Conservation (phyloP, 2,888 invertebrate species). For the Frankliniella fusca region DNA sequence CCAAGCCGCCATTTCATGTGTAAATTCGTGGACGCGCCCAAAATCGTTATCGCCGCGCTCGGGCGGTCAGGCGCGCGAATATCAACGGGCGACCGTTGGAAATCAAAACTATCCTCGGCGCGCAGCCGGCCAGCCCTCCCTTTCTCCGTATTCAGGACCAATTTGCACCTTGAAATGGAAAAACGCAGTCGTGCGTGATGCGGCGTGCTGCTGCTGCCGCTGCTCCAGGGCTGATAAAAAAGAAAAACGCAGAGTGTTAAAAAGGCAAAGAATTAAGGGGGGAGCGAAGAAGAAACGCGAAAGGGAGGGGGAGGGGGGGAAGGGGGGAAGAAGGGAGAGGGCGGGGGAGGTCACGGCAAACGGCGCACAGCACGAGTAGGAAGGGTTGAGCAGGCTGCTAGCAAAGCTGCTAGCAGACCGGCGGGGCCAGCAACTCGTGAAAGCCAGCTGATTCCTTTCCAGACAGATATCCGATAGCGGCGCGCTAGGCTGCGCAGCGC, state of each 20-base stretch:
- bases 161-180: conserved; percentile 23
- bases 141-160: no score
- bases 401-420: background rate
- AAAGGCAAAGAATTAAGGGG: background rate
- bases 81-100: no score
- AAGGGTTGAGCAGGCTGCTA: background rate
- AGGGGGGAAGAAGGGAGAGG: no score
- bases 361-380: background rate
- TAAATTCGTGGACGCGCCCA: no score
- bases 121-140: no score
- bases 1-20: no score
- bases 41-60: no score
- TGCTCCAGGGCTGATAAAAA: no score
- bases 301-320: background rate
- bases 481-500: background rate
- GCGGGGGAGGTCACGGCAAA: no score
- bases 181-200: background rate
- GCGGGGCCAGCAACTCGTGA: conserved; percentile 21
- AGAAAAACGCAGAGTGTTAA: no score
- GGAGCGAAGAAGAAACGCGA: background rate
- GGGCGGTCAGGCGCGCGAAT: no score
- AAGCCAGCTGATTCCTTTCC: conserved; percentile 17
- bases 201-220: background rate
- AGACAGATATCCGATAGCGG: conserved; percentile 20
- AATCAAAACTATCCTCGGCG: no score